Percentiles rank a stretch among this genome's conserved stretches.
phyloP scores from a whole-genome alignment of 2,888 invertebrate genomes.

The Lycocerus yunnanus region DNA sequence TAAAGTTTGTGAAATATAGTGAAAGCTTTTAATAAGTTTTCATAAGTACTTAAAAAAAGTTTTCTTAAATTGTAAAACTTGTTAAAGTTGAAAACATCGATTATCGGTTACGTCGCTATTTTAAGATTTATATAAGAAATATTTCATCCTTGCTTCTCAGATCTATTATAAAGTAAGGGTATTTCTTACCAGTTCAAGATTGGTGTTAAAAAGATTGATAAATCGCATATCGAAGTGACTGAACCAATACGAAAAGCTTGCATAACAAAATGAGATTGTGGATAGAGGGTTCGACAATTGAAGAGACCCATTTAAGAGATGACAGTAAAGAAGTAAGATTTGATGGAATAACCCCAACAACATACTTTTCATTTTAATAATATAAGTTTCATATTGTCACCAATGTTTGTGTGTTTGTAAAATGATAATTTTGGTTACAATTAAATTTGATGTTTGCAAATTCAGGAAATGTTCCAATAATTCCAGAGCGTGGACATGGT shows the following conservation, averaged over 20 bases:
- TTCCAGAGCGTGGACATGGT: slow-evolving; percentile 26
- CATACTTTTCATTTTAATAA: background rate
- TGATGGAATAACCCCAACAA: background rate
- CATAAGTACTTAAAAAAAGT: slow-evolving; percentile 5
- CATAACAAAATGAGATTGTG: slow-evolving; percentile 28
- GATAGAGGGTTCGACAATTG: slow-evolving; percentile 21
- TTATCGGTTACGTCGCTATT: slow-evolving; percentile 30
- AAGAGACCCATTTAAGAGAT: slow-evolving; percentile 7
- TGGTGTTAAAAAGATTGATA: slow-evolving; percentile 31
- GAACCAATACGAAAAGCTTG: slow-evolving; percentile 28
- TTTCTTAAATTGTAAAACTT: slow-evolving; percentile 18
- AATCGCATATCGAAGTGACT: slow-evolving; percentile 28
- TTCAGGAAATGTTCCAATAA: slow-evolving; percentile 21
- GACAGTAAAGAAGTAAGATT: background rate
- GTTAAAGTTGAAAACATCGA: slow-evolving; percentile 26
- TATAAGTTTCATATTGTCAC: background rate
- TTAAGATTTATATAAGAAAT: slow-evolving; percentile 34
- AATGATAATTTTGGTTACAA: background rate
- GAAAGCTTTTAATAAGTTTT: slow-evolving; percentile 3
- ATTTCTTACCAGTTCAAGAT: slow-evolving; percentile 25
- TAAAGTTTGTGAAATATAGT: slow-evolving; percentile 1
- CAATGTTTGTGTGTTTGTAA: background rate
- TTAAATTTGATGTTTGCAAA: background rate
- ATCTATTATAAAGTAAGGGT: slow-evolving; percentile 34
- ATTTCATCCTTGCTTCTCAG: slow-evolving; percentile 20